Percentiles rank a stretch among this genome's conserved stretches.
Evolutionary conservation across 1,140 invertebrate genomes (phyloP).

Genomic region (Proctacanthus coquilletti): DNA sequence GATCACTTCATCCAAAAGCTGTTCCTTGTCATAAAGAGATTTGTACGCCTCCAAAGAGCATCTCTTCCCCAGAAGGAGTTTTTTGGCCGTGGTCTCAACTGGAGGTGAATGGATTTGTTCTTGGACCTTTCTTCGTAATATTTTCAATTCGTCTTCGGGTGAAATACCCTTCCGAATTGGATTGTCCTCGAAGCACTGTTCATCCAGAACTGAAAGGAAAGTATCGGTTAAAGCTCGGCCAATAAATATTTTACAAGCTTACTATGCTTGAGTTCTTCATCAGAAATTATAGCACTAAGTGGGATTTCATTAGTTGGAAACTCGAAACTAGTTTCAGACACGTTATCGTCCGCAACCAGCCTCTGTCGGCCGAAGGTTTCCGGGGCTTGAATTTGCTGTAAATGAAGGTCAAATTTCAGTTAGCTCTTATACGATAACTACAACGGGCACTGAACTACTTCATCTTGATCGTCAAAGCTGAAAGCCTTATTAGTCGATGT

Average conservation of each 20-base stretch:
- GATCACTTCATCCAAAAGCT: constrained; percentile 37
- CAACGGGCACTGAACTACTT: constrained; percentile 18
- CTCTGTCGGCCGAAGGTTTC: background rate
- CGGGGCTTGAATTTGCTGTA: background rate
- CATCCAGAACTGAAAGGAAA: constrained; percentile 4
- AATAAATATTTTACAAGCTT: background rate
- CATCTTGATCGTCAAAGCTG: constrained; percentile 27
- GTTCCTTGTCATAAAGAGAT: constrained; percentile 37
- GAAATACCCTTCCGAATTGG: constrained; percentile 3
- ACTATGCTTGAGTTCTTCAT: constrained; percentile 2
- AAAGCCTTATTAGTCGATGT: constrained; percentile 22
- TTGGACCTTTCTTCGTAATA: constrained; percentile 17
- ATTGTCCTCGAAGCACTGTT: constrained; percentile 2
- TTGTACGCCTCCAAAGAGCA: constrained; percentile 35
- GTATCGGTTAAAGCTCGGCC: background rate
- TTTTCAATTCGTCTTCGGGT: constrained; percentile 5
- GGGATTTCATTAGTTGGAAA: background rate
- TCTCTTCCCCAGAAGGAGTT: constrained; percentile 32
- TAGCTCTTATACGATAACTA: constrained; percentile 19
- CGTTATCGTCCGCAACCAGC: constrained; percentile 2
- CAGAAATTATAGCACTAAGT: constrained; percentile 2
- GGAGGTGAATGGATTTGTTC: constrained; percentile 22
- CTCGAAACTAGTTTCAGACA: constrained; percentile 6
- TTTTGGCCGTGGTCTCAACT: constrained; percentile 28
- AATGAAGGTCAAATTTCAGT: constrained; percentile 5